Percentiles rank a stretch among this genome's conserved stretches.
phyloP scores from a whole-genome alignment of 2,888 invertebrate genomes.

The Melipona bicolor region DNA sequence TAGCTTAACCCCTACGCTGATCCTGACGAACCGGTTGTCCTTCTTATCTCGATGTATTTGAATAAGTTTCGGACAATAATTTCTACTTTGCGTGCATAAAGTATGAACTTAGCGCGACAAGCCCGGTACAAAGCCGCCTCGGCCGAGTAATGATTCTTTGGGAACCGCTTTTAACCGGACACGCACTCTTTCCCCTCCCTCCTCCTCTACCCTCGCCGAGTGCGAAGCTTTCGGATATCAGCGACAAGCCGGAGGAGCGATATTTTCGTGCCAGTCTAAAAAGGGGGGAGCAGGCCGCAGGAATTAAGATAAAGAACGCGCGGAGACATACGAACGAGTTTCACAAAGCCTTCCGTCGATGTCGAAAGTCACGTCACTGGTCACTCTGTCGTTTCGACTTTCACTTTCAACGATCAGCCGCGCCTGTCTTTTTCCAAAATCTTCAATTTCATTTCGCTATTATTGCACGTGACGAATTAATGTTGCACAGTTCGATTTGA shows the following conservation, averaged over 20 bases:
- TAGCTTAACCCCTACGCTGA: slow-evolving; percentile 43
- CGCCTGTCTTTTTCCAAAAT: neutral
- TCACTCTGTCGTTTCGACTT: neutral
- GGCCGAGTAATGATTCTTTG: slow-evolving; percentile 48
- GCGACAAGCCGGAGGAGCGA: slow-evolving; percentile 15
- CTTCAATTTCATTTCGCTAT: neutral
- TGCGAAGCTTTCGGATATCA: slow-evolving; percentile 39
- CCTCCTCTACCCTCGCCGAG: neutral
- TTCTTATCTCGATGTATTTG: slow-evolving; percentile 63
- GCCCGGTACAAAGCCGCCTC: slow-evolving; percentile 44
- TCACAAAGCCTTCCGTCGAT: neutral
- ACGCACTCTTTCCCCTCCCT: neutral
- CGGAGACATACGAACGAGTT: neutral
- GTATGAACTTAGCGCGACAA: slow-evolving; percentile 53
- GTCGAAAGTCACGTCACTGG: neutral
- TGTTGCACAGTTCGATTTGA: slow-evolving; percentile 21
- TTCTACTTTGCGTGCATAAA: slow-evolving; percentile 58
- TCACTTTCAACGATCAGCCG: neutral
- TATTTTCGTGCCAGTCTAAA: slow-evolving; percentile 38
- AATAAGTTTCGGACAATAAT: slow-evolving; percentile 68
- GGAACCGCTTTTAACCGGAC: slow-evolving; percentile 48
- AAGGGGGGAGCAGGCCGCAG: neutral
- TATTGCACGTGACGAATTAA: slow-evolving; percentile 36
- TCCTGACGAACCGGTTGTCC: slow-evolving; percentile 68
- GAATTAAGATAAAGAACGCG: slow-evolving; percentile 46